Evolutionary conservation across 2,888 invertebrate genomes (phyloP).

Genomic region (Tetragonula carbonaria): DNA sequence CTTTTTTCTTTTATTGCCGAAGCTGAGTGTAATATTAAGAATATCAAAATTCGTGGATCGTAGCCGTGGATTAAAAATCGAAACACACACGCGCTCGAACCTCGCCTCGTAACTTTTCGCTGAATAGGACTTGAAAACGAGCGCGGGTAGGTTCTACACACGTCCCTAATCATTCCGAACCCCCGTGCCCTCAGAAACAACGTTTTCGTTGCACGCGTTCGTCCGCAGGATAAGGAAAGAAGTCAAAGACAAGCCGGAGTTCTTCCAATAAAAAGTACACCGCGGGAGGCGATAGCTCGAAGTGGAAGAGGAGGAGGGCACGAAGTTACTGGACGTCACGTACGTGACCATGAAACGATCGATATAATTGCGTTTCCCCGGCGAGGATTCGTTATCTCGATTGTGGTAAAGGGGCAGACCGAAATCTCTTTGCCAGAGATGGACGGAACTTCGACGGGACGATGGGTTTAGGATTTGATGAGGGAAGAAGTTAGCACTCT

Average conservation of each 20-base stretch:
- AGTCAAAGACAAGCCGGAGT: slow-evolving; percentile 14
- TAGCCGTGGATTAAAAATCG: no score
- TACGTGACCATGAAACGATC: slow-evolving; percentile 69
- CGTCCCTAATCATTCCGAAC: slow-evolving; percentile 29
- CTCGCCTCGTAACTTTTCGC: not conserved
- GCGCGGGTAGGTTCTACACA: slow-evolving; percentile 3
- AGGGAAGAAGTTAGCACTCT: slow-evolving; percentile 52
- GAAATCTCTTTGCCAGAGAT: slow-evolving; percentile 58
- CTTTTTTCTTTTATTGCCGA: no score
- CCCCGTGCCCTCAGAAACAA: not conserved
- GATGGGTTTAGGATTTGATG: slow-evolving; percentile 53
- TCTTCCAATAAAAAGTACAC: slow-evolving; percentile 35
- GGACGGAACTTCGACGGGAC: slow-evolving; percentile 53
- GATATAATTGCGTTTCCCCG: slow-evolving; percentile 66
- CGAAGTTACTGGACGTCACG: slow-evolving; percentile 64
- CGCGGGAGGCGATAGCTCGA: not conserved
- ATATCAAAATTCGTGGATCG: no score
- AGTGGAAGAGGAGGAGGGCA: slow-evolving; percentile 32
- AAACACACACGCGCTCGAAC: not conserved
- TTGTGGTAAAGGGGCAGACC: slow-evolving; percentile 52
- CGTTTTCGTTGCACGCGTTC: slow-evolving; percentile 29
- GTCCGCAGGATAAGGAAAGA: not conserved
- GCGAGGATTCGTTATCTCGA: slow-evolving; percentile 70
- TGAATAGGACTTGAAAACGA: slow-evolving; percentile 12
- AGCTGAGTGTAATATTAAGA: no score